Base-by-base conservation (phyloP, 2,113 vertebrate species). In the Callorhinus ursinus region DNA sequence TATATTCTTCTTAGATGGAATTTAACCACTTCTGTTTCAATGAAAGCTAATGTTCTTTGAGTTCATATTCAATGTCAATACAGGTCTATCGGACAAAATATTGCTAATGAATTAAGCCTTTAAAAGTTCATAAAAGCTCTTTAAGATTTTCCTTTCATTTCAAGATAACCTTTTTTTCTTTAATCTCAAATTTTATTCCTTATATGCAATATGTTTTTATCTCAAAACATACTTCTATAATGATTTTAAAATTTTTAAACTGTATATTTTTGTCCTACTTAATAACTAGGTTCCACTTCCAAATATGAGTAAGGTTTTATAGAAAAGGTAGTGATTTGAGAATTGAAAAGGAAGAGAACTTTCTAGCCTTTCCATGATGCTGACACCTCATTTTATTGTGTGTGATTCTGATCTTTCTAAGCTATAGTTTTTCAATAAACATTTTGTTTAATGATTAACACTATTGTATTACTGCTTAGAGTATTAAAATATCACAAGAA, bases 121-220 rank as follows among this genome's bases (percentile, higher is more conserved):
- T 97, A 85, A 67, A 91, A 26, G 1, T 33, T 53, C 46, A 86
- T 86, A 63, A 95, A 74, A 90, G 14, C 11, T 26, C 26, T 80
- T 49, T 77, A 90, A 57, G 22, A 63, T 81, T 92, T 96, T 24
- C 49, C 21, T 22, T 84, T 77, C 82, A 86, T 83, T 95, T 93
- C 15, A 71, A 81, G 46, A 61, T 74, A 39, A 42, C 33, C 31
- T 59, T 24, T 86, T 42, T 91, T 21, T 1, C 24, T 61, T 96
- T 95, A 90, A 82, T 36, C 7, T n/a, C 46, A 85, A 18, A 93
- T 93, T 39, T 88, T 82, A 59, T 80, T 74, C 19, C 26, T 76
- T 14, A 57, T 89, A 42, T 42, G 1, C 4, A 76, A 72, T 63
- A 69, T 7, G 11, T 95, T 72, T 59, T 33, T 11, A 80, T 89